Conservation (phyloP, 1,140 invertebrate species). For the Bathynomus jamesi region DNA sequence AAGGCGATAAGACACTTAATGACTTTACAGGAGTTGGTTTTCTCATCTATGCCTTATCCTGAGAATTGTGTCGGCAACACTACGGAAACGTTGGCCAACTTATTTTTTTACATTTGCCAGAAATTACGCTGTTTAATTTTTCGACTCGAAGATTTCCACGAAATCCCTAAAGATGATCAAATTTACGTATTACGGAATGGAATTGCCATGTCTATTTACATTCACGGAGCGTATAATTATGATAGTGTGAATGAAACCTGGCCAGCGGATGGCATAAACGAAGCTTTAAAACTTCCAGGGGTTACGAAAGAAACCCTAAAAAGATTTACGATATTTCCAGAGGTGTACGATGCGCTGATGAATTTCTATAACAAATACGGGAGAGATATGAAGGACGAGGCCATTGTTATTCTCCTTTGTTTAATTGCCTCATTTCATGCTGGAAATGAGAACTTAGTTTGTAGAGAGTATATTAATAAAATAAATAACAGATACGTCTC, state of each 20-base stretch:
- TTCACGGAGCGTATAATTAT: conserved; percentile 26
- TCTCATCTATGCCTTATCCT: too few species aligned
- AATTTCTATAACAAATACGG: too few species aligned
- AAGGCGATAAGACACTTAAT: too few species aligned
- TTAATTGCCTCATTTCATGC: too few species aligned
- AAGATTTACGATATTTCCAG: conserved; percentile 22
- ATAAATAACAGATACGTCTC: too few species aligned
- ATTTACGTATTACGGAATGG: conserved; percentile 22
- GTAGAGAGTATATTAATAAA: too few species aligned
- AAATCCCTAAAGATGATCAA: conserved; percentile 20
- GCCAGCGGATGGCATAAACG: conserved; percentile 22
- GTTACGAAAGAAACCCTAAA: conserved; percentile 11
- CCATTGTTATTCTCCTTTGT: too few species aligned
- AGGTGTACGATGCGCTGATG: too few species aligned
- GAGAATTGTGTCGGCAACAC: too few species aligned
- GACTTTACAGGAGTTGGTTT: too few species aligned
- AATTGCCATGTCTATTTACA: conserved; percentile 27
- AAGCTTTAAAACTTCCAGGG: conserved; percentile 18
- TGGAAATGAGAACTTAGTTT: too few species aligned
- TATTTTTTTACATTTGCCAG: conserved; percentile 28
- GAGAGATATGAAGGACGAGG: too few species aligned
- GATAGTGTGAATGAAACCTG: conserved; percentile 19
- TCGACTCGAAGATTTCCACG: conserved; percentile 16
- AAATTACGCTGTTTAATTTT: conserved; percentile 22
- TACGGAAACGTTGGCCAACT: conserved; percentile 24